Conservation (phyloP, 2,797 vertebrate genomes). For the Discoglossus pictus region DNA sequence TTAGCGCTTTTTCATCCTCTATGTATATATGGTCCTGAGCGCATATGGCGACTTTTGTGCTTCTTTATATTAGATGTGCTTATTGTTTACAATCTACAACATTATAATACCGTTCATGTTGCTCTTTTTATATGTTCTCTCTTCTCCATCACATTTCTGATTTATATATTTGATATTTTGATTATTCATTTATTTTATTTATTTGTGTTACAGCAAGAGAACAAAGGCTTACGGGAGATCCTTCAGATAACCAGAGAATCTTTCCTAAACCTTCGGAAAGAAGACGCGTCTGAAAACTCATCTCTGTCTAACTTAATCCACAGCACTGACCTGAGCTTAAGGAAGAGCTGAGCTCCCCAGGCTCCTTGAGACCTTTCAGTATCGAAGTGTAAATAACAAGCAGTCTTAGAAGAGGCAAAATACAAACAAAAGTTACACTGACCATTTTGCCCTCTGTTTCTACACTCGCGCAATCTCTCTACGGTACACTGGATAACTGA, state of each 20-base stretch:
- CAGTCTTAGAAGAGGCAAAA: slow-evolving; percentile 58
- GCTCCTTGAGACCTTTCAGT: neutral
- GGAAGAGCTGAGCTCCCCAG: slow-evolving; percentile 81
- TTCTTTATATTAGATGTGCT: too few relatives aligned
- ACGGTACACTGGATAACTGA: slow-evolving; percentile 25
- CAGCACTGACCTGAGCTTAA: slow-evolving; percentile 83
- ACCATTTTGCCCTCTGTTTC: slow-evolving; percentile 33
- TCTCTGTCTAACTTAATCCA: slow-evolving; percentile 86
- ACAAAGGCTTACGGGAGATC: slow-evolving; percentile 89
- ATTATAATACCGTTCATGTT: neutral
- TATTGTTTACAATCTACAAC: too few relatives aligned
- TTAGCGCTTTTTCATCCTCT: too few relatives aligned
- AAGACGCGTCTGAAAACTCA: slow-evolving; percentile 82
- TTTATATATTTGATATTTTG: slow-evolving; percentile 53
- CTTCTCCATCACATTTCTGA: slow-evolving; percentile 4
- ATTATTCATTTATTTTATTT: too few relatives aligned
- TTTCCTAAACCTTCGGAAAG: slow-evolving; percentile 86
- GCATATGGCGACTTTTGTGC: too few relatives aligned
- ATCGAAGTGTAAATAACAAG: slow-evolving; percentile 58
- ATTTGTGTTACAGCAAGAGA: slow-evolving; percentile 82
- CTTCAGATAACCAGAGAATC: slow-evolving; percentile 95
- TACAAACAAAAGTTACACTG: slow-evolving; percentile 9
- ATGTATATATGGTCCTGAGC: too few relatives aligned
- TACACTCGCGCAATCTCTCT: too few relatives aligned
- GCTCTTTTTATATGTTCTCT: too few relatives aligned